phyloP scores from a whole-genome alignment of 2,888 invertebrate genomes.

The Argyra leucocephala region DNA sequence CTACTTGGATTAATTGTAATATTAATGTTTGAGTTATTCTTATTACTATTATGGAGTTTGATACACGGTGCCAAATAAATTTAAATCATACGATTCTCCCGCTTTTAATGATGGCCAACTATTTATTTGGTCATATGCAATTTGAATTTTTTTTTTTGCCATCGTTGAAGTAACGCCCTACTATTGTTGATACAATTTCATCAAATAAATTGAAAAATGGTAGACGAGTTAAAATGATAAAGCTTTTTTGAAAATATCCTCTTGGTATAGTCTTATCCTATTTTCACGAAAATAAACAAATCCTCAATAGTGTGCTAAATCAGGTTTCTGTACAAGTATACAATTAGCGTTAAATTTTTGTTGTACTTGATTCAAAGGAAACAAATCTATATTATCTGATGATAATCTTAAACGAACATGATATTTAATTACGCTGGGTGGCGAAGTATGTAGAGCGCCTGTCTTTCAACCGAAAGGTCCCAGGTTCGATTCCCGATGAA shows the following conservation, averaged over 20 bases:
- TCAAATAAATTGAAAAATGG: constrained; percentile 91
- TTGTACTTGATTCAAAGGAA: constrained; percentile 47
- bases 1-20: background rate
- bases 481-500: too few relatives aligned
- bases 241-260: constrained; percentile 97
- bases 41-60: constrained; percentile 48
- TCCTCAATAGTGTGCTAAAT: constrained; percentile 85
- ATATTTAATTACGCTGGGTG: too few relatives aligned
- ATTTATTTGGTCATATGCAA: constrained; percentile 83
- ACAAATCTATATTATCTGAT: constrained; percentile 45
- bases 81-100: constrained; percentile 72
- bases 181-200: constrained; percentile 77
- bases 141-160: constrained; percentile 81
- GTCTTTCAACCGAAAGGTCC: too few relatives aligned
- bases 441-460: too few relatives aligned
- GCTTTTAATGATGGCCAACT: constrained; percentile 76
- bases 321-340: constrained; percentile 66
- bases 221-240: constrained; percentile 82
- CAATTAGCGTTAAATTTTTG: constrained; percentile 66
- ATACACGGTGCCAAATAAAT: constrained; percentile 76
- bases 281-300: constrained; percentile 97
- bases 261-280: constrained; percentile 83
- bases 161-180: constrained; percentile 89
- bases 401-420: constrained; percentile 79
- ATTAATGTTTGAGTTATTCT: background rate